These are phyloP conservation scores for Nineta flava DNA, from an alignment of 2,888 invertebrate species.

Conservation along the genomic window DNA sequence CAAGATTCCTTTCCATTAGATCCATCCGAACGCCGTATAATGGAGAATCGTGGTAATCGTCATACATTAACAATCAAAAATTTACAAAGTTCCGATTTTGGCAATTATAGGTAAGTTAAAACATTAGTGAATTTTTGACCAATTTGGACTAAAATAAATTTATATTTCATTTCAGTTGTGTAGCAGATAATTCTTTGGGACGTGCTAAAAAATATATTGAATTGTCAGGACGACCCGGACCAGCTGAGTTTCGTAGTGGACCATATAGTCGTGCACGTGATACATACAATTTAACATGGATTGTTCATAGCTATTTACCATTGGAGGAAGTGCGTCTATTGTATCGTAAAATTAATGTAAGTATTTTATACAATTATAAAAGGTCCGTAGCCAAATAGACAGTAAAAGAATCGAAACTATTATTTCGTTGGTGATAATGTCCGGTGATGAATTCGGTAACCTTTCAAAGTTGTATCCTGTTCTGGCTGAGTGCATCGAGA, in stretches of 20 bases:
- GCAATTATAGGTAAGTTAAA: slow-evolving; percentile 24
- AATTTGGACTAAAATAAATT: slow-evolving; percentile 8
- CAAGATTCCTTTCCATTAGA: slow-evolving; percentile 35
- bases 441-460: too few species aligned
- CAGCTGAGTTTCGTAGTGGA: slow-evolving; percentile 50
- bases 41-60: slow-evolving; percentile 33
- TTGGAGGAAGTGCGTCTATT: slow-evolving; percentile 51
- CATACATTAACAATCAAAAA: slow-evolving; percentile 33
- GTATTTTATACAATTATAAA: slow-evolving; percentile 13
- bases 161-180: slow-evolving; percentile 35
- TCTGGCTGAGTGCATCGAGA: too few species aligned
- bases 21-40: slow-evolving; percentile 33
- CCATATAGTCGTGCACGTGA: slow-evolving; percentile 40
- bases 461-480: too few species aligned
- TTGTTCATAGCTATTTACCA: slow-evolving; percentile 56
- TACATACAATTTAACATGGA: slow-evolving; percentile 50
- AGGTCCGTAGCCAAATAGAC: neutral
- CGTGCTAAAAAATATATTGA: slow-evolving; percentile 53
- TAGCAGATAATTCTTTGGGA: slow-evolving; percentile 52
- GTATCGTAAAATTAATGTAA: slow-evolving; percentile 50
- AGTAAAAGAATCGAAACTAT: neutral
- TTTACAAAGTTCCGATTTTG: slow-evolving; percentile 35
- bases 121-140: neutral
- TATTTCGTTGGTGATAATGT: slow-evolving; percentile 3
- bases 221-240: slow-evolving; percentile 52